These are phyloP conservation scores for Iselma pallidipennis DNA, from an alignment of 2,888 invertebrate genomes.

Conservation along the genomic window DNA sequence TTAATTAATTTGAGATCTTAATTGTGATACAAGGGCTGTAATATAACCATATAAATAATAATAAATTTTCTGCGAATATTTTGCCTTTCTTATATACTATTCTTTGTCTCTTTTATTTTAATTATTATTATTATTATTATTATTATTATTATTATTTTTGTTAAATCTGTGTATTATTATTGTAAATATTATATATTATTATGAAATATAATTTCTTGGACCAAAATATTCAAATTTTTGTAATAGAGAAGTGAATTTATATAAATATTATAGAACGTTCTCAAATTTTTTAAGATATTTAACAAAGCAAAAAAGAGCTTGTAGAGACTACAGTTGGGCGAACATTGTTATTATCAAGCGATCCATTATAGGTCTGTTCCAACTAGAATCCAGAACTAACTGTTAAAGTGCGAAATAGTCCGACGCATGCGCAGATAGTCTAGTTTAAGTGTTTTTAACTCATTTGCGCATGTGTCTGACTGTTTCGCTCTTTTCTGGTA, in stretches of 20 bases:
- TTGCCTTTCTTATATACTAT: constrained; percentile 33
- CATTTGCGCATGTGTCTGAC: no score
- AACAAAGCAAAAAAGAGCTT: no score
- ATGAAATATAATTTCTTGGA: constrained; percentile 22
- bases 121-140: constrained; percentile 13
- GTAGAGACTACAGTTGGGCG: constrained; percentile 30
- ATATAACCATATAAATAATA: constrained; percentile 56
- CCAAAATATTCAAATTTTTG: constrained; percentile 36
- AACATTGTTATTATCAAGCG: constrained; percentile 25
- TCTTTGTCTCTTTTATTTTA: constrained; percentile 36
- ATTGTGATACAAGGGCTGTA: constrained; percentile 44
- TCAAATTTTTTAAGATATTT: no score
- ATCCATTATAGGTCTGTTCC: no score
- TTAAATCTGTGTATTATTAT: constrained; percentile 2
- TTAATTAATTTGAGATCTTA: constrained; percentile 16
- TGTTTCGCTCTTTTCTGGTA: no score
- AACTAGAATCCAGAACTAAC: no score
- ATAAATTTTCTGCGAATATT: constrained; percentile 45
- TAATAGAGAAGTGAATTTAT: no score
- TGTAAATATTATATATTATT: constrained; percentile 5
- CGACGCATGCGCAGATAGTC: no score
- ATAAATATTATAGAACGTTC: no score
- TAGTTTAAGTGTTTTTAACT: no score
- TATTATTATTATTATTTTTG: constrained; percentile 5
- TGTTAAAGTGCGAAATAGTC: no score